phyloP scores from a whole-genome alignment of 53 echinoderm and acorn worm genomes.

The Actinopyga echinites region DNA sequence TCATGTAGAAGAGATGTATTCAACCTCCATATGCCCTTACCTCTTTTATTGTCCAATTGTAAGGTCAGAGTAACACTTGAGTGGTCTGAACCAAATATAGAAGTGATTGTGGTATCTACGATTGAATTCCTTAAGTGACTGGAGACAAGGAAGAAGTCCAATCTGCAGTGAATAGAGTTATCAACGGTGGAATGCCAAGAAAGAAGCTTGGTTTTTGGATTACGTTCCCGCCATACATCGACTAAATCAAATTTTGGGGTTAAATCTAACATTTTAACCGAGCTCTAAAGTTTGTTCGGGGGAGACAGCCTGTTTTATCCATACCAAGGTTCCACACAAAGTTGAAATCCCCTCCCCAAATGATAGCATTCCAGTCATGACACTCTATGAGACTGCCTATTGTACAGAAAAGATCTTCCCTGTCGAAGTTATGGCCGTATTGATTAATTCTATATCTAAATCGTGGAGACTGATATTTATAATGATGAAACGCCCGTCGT shows the following conservation, averaged over 20 bases:
- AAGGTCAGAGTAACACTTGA: not conserved
- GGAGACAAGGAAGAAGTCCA: constrained; percentile 14
- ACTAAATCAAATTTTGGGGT: not conserved
- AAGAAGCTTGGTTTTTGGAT: not conserved
- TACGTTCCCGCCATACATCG: no score
- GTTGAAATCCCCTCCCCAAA: constrained; percentile 38
- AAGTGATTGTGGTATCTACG: not conserved
- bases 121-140: not conserved
- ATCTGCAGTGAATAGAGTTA: not conserved
- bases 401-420: constrained; percentile 18
- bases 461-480: not conserved
- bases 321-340: constrained; percentile 24
- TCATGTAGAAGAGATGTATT: constrained; percentile 23
- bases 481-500: constrained; percentile 25
- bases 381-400: constrained; percentile 26
- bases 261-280: not conserved
- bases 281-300: constrained; percentile 8
- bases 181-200: constrained; percentile 25
- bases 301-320: constrained; percentile 2
- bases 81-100: constrained; percentile 36
- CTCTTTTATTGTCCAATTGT: not conserved
- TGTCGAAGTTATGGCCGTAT: constrained; percentile 42
- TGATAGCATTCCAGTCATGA: not conserved
- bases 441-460: no score
- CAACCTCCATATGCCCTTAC: constrained; percentile 32